Evolutionary conservation across 2,797 vertebrate species (phyloP), one percentile per base, ranked within the genome.

Genomic region (Scarus forsteni): DNA sequence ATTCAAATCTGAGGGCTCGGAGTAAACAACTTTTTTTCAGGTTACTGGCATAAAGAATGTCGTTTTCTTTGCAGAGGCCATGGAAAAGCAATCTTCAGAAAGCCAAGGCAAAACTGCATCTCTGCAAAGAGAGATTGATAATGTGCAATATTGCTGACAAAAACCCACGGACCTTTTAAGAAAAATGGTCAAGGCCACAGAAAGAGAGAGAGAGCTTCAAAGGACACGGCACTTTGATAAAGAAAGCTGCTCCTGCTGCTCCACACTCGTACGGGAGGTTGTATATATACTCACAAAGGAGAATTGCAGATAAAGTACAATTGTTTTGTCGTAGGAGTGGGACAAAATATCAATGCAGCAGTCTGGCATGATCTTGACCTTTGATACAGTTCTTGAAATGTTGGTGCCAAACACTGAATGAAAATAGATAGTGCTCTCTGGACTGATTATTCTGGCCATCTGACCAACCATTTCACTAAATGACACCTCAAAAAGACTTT

Each of bases 71-170:
- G 12, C 39, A 14, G 10, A 43, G 3, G 12, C 42, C 11, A 18
- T 10, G 43, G 34, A 60, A 79, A 66, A 15, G 48, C 46, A 48
- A 16, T 54, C 58, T 55, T 53, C 1, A 43, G 48, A 19, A 43
- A 34, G 8, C 35, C 34, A 39, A 59, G 27, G 10, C 35, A 62
- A 53, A 43, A 12, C 13, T 60, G 40, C 8, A 3, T 16, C 62
- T 36, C 15, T 42, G 39, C n/a, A 38, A 46, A 10, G 45, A 74
- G 18, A 62, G 48, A 60, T 10, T 53, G 43, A 73, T 60, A 44
- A 66, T 58, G 65, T 52, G 53, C 48, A 18, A 61, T 61, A 59
- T 36, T 60, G 58, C 51, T 45, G 43, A 51, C n/a, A 53, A 42
- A 40, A 69, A 54, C 19, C 27, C 27, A 27, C 27, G 27, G 39